These are phyloP conservation scores for Paramuricea clavata DNA, from an alignment of 92 coral and sea anemone species.

Conservation along the genomic window DNA sequence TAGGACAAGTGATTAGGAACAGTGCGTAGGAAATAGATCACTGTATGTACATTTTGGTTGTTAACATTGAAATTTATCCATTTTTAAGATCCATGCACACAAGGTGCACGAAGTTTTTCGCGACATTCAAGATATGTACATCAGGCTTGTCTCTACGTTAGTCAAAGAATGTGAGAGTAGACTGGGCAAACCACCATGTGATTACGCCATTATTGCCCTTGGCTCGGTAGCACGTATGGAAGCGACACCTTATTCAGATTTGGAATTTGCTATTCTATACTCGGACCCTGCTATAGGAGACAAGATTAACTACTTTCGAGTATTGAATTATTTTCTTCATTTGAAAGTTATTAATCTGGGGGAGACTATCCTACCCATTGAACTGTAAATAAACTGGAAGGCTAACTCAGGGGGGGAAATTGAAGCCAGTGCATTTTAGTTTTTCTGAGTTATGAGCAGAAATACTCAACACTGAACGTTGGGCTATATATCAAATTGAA, in stretches of 20 bases:
- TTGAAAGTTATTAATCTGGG: constrained; percentile 27
- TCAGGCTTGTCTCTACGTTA: constrained; percentile 4
- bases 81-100: background rate
- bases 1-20: too few relatives aligned
- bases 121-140: background rate
- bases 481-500: too few relatives aligned
- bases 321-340: constrained; percentile 19
- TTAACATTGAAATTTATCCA: too few relatives aligned
- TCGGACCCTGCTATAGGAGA: constrained; percentile 5
- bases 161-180: constrained; percentile 17
- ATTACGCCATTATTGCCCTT: constrained; percentile 31
- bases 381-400: too few relatives aligned
- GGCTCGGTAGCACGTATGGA: constrained; percentile 39
- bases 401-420: too few relatives aligned
- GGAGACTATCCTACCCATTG: constrained; percentile 30
- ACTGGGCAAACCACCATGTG: constrained; percentile 14
- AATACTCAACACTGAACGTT: too few relatives aligned
- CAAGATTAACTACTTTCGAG: constrained; percentile 22
- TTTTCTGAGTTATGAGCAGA: too few relatives aligned
- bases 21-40: too few relatives aligned
- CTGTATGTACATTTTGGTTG: too few relatives aligned
- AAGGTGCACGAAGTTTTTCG: background rate
- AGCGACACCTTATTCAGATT: constrained; percentile 36
- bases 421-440: too few relatives aligned
- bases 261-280: constrained; percentile 30